Conservation (phyloP, 2,797 vertebrate genomes). For the Chromis chromis region DNA sequence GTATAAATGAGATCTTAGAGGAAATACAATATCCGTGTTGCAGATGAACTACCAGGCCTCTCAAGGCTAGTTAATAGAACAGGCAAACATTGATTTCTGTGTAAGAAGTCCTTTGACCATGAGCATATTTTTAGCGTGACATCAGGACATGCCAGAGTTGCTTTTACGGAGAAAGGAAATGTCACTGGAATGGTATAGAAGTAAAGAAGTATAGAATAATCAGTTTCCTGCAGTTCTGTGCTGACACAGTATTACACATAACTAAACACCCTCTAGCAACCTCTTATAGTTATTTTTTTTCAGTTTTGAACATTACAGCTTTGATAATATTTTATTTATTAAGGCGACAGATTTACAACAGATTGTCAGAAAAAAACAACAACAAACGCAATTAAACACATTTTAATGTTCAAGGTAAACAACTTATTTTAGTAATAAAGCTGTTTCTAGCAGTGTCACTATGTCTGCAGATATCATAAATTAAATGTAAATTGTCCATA, state of each 20-base stretch:
- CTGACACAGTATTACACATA: constrained; percentile 22
- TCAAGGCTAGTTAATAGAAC: constrained; percentile 36
- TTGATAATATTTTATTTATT: not conserved
- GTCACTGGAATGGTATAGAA: not conserved
- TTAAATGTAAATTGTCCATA: not conserved
- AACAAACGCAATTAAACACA: not conserved
- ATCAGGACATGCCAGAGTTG: not conserved
- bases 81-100: constrained; percentile 34
- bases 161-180: constrained; percentile 14
- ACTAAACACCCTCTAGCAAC: not conserved
- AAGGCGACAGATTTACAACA: not conserved
- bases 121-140: constrained; percentile 27
- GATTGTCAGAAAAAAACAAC: not conserved
- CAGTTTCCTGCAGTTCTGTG: not conserved
- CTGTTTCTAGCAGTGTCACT: no score
- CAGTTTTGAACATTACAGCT: not conserved
- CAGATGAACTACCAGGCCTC: constrained; percentile 44
- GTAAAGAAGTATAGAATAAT: constrained; percentile 9
- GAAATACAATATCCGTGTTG: constrained; percentile 49
- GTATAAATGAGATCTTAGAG: constrained; percentile 44
- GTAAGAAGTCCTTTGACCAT: constrained; percentile 19
- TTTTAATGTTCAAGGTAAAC: not conserved
- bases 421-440: not conserved
- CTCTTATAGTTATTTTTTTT: not conserved
- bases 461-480: not conserved